Evolutionary conservation across 2,888 invertebrate genomes (phyloP), one percentile per base, ranked within the genome.

Genomic region (Coleophora flavipennella): DNA sequence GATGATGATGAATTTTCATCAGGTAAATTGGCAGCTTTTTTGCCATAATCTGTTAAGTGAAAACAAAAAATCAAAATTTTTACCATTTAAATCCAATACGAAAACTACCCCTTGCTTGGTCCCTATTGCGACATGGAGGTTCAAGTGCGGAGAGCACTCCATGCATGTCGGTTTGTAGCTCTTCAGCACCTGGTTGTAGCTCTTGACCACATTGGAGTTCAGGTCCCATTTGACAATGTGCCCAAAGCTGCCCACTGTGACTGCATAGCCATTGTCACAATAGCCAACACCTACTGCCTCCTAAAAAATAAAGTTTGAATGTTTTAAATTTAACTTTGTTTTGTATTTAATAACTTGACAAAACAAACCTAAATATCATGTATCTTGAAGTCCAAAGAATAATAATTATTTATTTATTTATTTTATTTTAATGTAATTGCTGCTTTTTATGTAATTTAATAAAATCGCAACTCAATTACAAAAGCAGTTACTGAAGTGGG

Each of bases 141-240:
- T 51, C 14, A 58, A 43, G 42, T 83, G 81, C 2, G 61, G 76
- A 0, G 83, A 85, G 41, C 73, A 74, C 9, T 75, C 53, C 49
- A 85, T 57, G 41, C 77, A 76, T 1, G 59, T 56, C 3, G 80
- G 71, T 48, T 64, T 78, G 41, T 72, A 73, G 13, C 48, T 66
- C 42, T 56, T 72, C 10, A 83, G 34, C 11, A 70, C 52, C 25
- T 53, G 48, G 11, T 37, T 44, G 43, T 79, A 68, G n/a, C 57
- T 49, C 42, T 64, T 80, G 2, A 79, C 74, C 31, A 83, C 68
- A 62, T 88, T 86, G 3, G 79, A 66, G n/a, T 59, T 62, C 2
- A 86, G 50, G 47, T 86, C 78, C 88, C 89, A 89, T 46, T 86
- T 74, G 0, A 83, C 70, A 38, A 88, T 53, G 39, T 69, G 63